A percentile compares a stretch with the other conserved stretches of the same genome.
Conservation (phyloP, 92 coral and sea anemone genomes). For the Parazoanthus swiftii region DNA sequence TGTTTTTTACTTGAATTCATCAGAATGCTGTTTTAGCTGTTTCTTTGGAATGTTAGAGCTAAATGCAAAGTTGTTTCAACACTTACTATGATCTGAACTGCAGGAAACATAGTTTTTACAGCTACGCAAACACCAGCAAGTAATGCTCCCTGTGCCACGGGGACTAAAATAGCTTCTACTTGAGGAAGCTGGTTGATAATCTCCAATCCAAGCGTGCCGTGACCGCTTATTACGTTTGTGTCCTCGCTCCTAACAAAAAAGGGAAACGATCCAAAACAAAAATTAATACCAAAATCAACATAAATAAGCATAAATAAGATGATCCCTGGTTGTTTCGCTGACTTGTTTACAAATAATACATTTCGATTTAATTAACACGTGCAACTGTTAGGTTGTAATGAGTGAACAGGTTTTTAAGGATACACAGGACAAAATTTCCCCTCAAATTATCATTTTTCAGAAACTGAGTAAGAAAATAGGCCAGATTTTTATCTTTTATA, state of each 20-base stretch:
- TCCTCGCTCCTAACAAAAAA: slow-evolving; percentile 59
- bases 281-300: neutral
- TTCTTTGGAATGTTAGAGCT: too few species aligned
- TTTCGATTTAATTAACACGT: too few species aligned
- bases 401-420: too few species aligned
- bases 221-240: slow-evolving; percentile 73
- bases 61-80: too few species aligned
- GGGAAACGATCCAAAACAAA: neutral
- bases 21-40: too few species aligned
- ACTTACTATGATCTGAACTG: slow-evolving; percentile 80
- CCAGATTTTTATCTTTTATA: too few species aligned
- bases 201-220: slow-evolving; percentile 83
- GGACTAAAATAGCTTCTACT: slow-evolving; percentile 79
- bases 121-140: slow-evolving; percentile 84
- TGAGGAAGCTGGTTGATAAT: slow-evolving; percentile 76
- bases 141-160: slow-evolving; percentile 75
- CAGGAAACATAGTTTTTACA: slow-evolving; percentile 68
- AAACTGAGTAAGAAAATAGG: too few species aligned
- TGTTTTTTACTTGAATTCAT: neutral
- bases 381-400: too few species aligned
- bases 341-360: too few species aligned
- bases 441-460: too few species aligned
- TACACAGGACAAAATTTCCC: too few species aligned
- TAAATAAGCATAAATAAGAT: neutral
- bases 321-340: too few species aligned